Base-by-base conservation (phyloP, 2,888 invertebrate genomes). In the Odontomyia ornata region DNA sequence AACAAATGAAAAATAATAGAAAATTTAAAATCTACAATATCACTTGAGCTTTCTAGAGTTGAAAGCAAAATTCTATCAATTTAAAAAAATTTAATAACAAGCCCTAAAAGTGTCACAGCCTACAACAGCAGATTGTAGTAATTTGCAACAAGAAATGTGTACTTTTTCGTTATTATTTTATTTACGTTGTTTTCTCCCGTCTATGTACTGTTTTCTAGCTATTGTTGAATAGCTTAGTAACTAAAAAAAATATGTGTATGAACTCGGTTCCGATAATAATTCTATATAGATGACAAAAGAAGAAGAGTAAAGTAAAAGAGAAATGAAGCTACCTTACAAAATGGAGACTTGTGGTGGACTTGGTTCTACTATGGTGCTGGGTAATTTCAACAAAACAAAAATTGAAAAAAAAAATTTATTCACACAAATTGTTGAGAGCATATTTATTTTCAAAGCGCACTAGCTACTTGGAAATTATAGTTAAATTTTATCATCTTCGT, bases 261-360 rank as follows among this genome's bases (percentile, higher is more conserved):
- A 56, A 75, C 75, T 46, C 62, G 75, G 77, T 75, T 75, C 77
- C 77, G 75, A 77, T 75, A 75, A 75, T 13, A 57, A 36, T 28
- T 30, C 18, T 23, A 36, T n/a, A n/a, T n/a, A n/a, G n/a, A n/a
- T n/a, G n/a, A n/a, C n/a, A n/a, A n/a, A n/a, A n/a, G n/a, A n/a
- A n/a, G n/a, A n/a, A 11, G 52, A 27, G 21, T 28, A 21, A 57
- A 60, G 28, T 25, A 11, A 69, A 69, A 23, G 46, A 46, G 25
- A 57, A 56, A 56, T 23, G 18, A 65, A 21, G 4, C 18, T 25
- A 23, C 9, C n/a, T n/a, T n/a, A n/a, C n/a, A n/a, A n/a, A n/a
- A n/a, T n/a, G n/a, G n/a, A n/a, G n/a, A n/a, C n/a, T 7, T 60
- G 60, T 25, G 25, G 21, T 25, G 25, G n/a, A n/a, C n/a, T n/a